These are phyloP conservation scores for Agrotis exclamationis DNA, from an alignment of 2,888 invertebrate genomes.

Conservation along the genomic window DNA sequence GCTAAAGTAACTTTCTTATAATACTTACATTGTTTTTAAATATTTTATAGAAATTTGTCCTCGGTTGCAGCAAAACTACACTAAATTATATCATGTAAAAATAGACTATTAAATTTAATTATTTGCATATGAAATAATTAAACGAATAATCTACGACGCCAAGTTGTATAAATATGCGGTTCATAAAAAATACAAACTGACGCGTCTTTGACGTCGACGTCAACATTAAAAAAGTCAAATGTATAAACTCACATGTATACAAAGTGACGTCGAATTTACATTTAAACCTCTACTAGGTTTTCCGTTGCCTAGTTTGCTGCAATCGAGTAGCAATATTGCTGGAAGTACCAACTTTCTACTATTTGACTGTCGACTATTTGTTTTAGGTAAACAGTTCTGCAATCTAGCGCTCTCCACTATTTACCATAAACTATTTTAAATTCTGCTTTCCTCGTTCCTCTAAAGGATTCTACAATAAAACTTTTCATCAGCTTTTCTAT, in stretches of 20 bases:
- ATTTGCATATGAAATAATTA: slow-evolving; percentile 54
- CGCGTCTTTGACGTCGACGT: slow-evolving; percentile 18
- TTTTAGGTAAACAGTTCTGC: slow-evolving; percentile 53
- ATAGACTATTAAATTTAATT: slow-evolving; percentile 49
- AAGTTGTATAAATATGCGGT: slow-evolving; percentile 19
- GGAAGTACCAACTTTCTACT: slow-evolving; percentile 62
- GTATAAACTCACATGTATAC: slow-evolving; percentile 32
- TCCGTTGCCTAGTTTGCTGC: slow-evolving; percentile 51
- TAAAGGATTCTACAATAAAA: slow-evolving; percentile 49
- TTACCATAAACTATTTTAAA: slow-evolving; percentile 57
- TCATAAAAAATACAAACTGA: slow-evolving; percentile 20
- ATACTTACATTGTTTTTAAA: slow-evolving; percentile 54
- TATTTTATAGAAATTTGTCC: slow-evolving; percentile 30
- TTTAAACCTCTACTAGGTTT: slow-evolving; percentile 26
- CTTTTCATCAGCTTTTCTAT: slow-evolving; percentile 30
- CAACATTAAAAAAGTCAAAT: slow-evolving; percentile 15
- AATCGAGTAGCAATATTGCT: slow-evolving; percentile 61
- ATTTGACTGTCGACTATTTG: slow-evolving; percentile 56
- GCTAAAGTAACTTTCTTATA: slow-evolving; percentile 61
- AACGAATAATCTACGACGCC: slow-evolving; percentile 41
- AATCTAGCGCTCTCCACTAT: slow-evolving; percentile 43
- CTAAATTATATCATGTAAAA: slow-evolving; percentile 20
- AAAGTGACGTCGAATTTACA: slow-evolving; percentile 49
- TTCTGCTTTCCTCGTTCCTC: slow-evolving; percentile 39
- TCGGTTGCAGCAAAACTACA: slow-evolving; percentile 50